Conservation (phyloP, 2,113 vertebrate species). For the Ophiodon elongatus region DNA sequence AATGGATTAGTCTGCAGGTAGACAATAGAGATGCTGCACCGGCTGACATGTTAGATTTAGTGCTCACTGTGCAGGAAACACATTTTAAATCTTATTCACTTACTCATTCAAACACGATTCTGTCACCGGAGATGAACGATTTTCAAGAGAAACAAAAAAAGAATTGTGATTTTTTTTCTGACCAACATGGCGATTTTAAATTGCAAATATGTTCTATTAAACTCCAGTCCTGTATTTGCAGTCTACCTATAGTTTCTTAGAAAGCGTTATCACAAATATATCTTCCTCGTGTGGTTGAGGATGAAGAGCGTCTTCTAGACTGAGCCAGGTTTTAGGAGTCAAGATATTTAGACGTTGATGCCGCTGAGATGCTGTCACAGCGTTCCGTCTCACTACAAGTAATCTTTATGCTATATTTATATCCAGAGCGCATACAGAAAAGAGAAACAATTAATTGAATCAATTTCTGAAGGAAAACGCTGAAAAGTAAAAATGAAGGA, state of each 20-base stretch:
- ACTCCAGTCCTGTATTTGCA: neutral
- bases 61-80: neutral
- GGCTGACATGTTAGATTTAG: neutral
- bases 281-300: neutral
- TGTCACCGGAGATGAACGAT: neutral
- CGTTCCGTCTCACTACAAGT: neutral
- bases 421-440: neutral
- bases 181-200: neutral
- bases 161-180: neutral
- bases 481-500: neutral
- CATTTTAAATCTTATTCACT: neutral
- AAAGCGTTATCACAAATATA: neutral
- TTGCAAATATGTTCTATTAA: neutral
- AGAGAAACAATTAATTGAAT: neutral
- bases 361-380: conserved; percentile 14
- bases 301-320: neutral
- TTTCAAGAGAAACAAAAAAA: neutral
- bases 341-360: neutral
- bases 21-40: conserved; percentile 8
- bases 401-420: conserved; percentile 6
- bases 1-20: conserved; percentile 43
- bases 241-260: neutral
- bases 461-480: neutral
- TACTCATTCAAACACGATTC: neutral
- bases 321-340: neutral